Conservation (phyloP, 2,888 invertebrate genomes). For the Amitus sp. region DNA sequence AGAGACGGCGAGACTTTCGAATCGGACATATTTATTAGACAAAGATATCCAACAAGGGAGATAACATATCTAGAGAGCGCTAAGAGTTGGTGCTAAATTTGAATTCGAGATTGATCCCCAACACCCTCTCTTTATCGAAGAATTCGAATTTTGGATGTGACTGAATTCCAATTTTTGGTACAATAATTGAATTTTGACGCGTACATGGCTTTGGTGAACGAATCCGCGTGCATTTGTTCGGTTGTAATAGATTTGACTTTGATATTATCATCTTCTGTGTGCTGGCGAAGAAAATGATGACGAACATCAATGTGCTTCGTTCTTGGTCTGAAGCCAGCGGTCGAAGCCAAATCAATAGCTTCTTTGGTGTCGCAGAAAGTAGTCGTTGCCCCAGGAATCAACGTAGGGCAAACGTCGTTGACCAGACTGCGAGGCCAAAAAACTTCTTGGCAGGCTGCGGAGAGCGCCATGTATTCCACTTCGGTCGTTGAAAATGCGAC, state of each 20-base stretch:
- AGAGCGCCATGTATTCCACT: slow-evolving; percentile 49
- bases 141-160: no score
- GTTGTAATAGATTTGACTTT: slow-evolving; percentile 21
- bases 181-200: slow-evolving; percentile 9
- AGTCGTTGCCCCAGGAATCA: slow-evolving; percentile 6
- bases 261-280: slow-evolving; percentile 23
- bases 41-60: no score
- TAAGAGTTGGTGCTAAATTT: no score
- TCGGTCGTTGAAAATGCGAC: slow-evolving; percentile 49
- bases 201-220: slow-evolving; percentile 44
- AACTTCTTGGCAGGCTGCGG: slow-evolving; percentile 44
- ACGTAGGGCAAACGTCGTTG: slow-evolving; percentile 14
- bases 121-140: no score
- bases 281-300: slow-evolving; percentile 40
- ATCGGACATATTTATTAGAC: no score
- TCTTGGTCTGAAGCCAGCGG: slow-evolving; percentile 25
- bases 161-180: background rate
- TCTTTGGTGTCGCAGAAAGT: slow-evolving; percentile 36
- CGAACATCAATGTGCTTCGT: slow-evolving; percentile 43
- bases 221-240: slow-evolving; percentile 38
- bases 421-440: slow-evolving; percentile 32
- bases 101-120: no score
- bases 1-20: no score
- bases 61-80: no score
- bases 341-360: slow-evolving; percentile 33